Evolutionary conservation across 2,113 vertebrate species (phyloP), one percentile per base, ranked within the genome.

Genomic region (Macquaria ambigua): DNA sequence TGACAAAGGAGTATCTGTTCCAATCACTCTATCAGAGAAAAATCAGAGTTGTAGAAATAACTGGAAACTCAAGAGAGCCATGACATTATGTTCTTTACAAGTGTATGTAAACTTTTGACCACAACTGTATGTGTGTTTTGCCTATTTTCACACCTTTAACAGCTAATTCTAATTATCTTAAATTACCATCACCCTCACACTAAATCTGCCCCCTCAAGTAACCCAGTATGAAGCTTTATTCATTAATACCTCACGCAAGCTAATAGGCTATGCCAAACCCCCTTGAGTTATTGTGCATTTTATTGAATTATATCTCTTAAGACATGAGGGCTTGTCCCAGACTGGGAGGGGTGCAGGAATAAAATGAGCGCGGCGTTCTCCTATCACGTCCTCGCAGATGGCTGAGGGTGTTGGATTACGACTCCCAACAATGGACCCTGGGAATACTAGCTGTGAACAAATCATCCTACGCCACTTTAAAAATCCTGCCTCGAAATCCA

Each of bases 311-410:
- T 87, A 81, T 79, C 75, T 81, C 31, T 56, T 74, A 88, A 88
- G 85, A 61, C 84, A 37, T 2, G 68, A 70, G 75, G 85, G 69
- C 71, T 71, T 5, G 53, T 53, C 89, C 83, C 83, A 82, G 84
- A 83, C 50, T 16, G 66, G 25, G 52, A 39, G 62, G 66, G 59
- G 70, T 78, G 84, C 46, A 72, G 76, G 82, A 89, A 59, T 89
- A 73, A 90, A 93, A 93, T 84, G 74, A 93, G 90, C 85, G 74
- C 81, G 77, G 78, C 83, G 72, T 68, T 87, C 92, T 89, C 77
- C 92, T 88, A 94, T 96, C 95, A 95, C 94, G 86, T 95, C 92
- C 88, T 62, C 62, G 84, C 93, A 95, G 94, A 95, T 95, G 95
- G 83, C 85, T 58, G 71, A 70, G 21, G 77, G 95, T 91, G 87